A percentile compares a stretch with the other conserved stretches of the same genome.
These are phyloP conservation scores for Loxodonta africana DNA, from an alignment of 2,113 vertebrate genomes.

Conservation along the genomic window DNA sequence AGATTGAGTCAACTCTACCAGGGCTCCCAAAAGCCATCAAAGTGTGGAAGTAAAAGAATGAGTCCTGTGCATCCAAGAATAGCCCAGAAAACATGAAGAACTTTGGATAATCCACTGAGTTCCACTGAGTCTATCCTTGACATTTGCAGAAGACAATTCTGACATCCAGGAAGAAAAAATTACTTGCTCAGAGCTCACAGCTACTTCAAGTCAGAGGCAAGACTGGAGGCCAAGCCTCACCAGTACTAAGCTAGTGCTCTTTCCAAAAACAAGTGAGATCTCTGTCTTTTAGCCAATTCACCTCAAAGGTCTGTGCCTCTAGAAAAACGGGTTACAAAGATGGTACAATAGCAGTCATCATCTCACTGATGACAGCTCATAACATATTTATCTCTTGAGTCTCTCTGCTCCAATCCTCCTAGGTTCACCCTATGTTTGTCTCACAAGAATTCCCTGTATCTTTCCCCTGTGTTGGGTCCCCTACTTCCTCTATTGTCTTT, in stretches of 20 bases:
- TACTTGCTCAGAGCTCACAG: neutral
- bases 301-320: neutral
- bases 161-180: neutral
- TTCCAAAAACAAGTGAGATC: neutral
- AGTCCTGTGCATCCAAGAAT: neutral
- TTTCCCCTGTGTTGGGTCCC: neutral
- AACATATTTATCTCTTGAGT: neutral
- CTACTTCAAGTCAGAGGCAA: neutral
- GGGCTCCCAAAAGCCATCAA: neutral
- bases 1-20: neutral
- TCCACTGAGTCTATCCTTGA: neutral
- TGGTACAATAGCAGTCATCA: neutral
- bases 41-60: neutral
- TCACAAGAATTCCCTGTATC: neutral
- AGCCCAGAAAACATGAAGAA: neutral
- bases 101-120: neutral
- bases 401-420: neutral
- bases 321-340: slow-evolving; percentile 41
- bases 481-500: neutral
- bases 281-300: slow-evolving; percentile 43
- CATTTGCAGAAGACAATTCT: neutral
- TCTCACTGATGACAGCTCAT: neutral
- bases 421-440: neutral
- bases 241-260: neutral
- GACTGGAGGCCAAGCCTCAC: neutral